Percentiles rank a stretch among this genome's conserved stretches.
Evolutionary conservation across 2,797 vertebrate genomes (phyloP).

Genomic region (Eremophila alpestris): DNA sequence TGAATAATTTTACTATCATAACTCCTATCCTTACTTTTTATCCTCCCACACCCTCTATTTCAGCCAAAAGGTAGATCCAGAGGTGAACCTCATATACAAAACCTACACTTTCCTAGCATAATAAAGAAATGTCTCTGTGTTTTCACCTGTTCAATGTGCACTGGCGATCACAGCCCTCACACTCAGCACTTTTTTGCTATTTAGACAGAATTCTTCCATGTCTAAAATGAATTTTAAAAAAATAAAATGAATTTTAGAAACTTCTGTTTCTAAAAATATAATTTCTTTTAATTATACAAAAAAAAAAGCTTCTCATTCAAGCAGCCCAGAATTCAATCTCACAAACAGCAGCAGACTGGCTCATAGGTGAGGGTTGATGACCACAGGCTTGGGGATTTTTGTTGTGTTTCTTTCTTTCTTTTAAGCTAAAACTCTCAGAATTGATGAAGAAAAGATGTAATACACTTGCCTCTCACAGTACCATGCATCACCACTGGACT

Average conservation of each 20-base stretch:
- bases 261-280: not conserved
- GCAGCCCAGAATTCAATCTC: not conserved
- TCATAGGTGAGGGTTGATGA: not conserved
- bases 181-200: not conserved
- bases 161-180: fast-evolving
- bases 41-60: not conserved
- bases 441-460: not conserved
- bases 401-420: not conserved
- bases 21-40: not conserved
- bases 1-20: not conserved
- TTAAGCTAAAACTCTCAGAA: not conserved
- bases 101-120: not conserved
- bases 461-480: not conserved
- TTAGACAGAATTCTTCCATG: not conserved
- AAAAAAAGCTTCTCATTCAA: not conserved
- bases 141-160: not conserved
- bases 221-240: not conserved
- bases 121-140: not conserved
- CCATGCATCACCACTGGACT: not conserved
- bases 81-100: not conserved
- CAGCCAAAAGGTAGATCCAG: not conserved
- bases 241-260: not conserved
- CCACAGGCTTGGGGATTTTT: not conserved
- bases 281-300: not conserved
- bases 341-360: not conserved